phyloP scores from a whole-genome alignment of 2,113 vertebrate genomes.

The Bubo blakistoni region DNA sequence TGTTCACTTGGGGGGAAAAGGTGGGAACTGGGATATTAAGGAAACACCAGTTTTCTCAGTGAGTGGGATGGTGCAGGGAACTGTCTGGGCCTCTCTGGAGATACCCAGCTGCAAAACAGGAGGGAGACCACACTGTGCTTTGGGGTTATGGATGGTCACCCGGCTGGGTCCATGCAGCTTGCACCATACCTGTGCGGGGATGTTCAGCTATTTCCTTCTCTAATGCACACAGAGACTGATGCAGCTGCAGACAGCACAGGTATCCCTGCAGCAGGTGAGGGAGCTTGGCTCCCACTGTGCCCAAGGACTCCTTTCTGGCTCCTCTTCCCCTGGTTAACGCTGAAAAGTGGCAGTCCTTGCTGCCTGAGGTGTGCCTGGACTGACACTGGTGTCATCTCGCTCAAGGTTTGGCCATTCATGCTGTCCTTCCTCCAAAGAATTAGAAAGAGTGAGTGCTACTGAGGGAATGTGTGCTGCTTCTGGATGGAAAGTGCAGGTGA shows the following conservation, averaged over 20 bases:
- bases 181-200: accelerated
- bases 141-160: background rate
- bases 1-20: background rate
- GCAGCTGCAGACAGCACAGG: background rate
- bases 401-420: too few relatives aligned
- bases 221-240: background rate
- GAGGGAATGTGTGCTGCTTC: background rate
- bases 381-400: background rate
- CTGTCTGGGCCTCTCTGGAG: background rate
- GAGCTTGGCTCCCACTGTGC: background rate
- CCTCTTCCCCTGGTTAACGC: background rate
- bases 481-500: background rate
- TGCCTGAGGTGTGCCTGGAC: background rate
- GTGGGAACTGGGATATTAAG: background rate
- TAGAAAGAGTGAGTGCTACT: background rate
- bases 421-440: background rate
- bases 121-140: background rate
- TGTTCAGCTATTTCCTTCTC: background rate
- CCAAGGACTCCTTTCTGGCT: background rate
- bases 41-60: background rate
- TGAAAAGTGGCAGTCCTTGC: background rate
- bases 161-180: background rate
- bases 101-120: background rate
- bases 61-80: background rate
- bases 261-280: background rate